phyloP scores from a whole-genome alignment of 2,113 vertebrate species.

The Amphilophus citrinellus region DNA sequence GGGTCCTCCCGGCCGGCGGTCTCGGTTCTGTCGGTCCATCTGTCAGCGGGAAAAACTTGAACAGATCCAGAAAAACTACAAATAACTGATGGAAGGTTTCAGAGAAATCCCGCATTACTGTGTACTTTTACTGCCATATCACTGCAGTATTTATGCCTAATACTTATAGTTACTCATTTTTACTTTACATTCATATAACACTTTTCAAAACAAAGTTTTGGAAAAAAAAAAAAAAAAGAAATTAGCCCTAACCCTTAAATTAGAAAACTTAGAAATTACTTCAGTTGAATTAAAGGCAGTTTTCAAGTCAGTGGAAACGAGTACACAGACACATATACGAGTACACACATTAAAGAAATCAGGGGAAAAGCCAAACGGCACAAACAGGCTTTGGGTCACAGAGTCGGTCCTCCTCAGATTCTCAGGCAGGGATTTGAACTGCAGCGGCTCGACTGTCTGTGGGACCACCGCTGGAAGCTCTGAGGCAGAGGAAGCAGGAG shows the following conservation, averaged over 20 bases:
- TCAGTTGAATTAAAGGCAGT: too few species aligned
- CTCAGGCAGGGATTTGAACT: too few species aligned
- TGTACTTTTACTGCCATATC: not conserved
- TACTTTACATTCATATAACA: not conserved
- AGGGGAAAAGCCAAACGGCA: too few species aligned
- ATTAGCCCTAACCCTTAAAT: too few species aligned
- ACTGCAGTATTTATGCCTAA: too few species aligned
- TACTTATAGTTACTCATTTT: not conserved
- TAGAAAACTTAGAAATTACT: not conserved
- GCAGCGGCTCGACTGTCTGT: too few species aligned
- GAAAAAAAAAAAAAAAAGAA: not conserved
- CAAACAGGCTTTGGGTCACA: too few species aligned
- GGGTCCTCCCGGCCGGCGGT: not conserved
- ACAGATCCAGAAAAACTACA: not conserved
- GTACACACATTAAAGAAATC: too few species aligned
- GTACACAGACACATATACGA: not conserved
- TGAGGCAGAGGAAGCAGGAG: too few species aligned
- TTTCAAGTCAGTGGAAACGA: not conserved
- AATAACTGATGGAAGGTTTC: not conserved
- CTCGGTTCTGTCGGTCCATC: not conserved
- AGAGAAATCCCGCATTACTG: not conserved
- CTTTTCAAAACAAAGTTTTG: not conserved
- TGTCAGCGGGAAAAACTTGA: not conserved
- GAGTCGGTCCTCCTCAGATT: too few species aligned
- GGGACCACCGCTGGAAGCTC: too few species aligned